These are phyloP conservation scores for Lycodopsis pacificus DNA, from an alignment of 2,797 vertebrate species.

Conservation along the genomic window DNA sequence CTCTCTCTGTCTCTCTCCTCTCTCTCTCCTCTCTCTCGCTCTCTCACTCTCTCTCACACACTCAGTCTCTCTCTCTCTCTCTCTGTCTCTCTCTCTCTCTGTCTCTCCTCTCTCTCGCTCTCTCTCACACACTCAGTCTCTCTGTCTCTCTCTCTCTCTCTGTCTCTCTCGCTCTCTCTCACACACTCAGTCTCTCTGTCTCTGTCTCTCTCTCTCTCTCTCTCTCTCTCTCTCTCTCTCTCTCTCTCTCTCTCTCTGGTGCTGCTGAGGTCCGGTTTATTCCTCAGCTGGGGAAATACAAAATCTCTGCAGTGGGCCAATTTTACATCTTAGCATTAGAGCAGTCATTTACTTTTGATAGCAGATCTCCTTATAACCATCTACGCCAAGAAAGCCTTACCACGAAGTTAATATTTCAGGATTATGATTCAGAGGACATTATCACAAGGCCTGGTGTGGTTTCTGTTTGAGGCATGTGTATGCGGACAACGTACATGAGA, in stretches of 20 bases:
- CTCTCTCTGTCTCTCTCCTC: too few species aligned
- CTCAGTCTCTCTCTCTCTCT: background rate
- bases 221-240: background rate
- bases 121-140: slow-evolving; percentile 8
- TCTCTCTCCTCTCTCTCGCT: too few species aligned
- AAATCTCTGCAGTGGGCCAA: slow-evolving; percentile 36
- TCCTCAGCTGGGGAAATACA: slow-evolving; percentile 36
- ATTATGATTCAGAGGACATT: slow-evolving; percentile 32
- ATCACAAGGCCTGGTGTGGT: slow-evolving; percentile 9
- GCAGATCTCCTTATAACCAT: slow-evolving; percentile 3
- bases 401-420: slow-evolving; percentile 17
- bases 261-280: slow-evolving; percentile 36
- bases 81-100: too few species aligned
- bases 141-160: background rate
- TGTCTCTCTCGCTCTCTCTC: too few species aligned
- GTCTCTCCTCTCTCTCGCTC: too few species aligned
- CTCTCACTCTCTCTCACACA: too few species aligned
- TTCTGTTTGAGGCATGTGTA: background rate
- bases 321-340: slow-evolving; percentile 34
- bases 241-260: too few species aligned
- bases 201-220: too few species aligned
- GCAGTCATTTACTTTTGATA: slow-evolving; percentile 18
- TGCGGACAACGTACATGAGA: background rate
- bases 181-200: too few species aligned
- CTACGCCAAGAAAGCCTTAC: slow-evolving; percentile 1